phyloP scores from a whole-genome alignment of 2,888 invertebrate genomes.

The Melanargia galathea region DNA sequence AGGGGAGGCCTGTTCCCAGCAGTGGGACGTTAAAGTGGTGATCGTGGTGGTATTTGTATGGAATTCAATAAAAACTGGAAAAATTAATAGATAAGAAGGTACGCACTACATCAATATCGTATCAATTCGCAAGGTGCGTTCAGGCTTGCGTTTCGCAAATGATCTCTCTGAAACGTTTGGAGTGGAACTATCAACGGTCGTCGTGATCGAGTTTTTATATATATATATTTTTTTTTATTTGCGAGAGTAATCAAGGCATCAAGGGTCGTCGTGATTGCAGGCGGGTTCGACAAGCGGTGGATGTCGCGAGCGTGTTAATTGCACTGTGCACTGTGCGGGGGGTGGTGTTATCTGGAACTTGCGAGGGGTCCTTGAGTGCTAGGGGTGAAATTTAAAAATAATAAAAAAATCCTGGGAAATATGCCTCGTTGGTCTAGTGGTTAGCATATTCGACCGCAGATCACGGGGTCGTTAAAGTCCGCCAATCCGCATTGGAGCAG shows the following conservation, averaged over 20 bases:
- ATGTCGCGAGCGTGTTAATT: slow-evolving; percentile 5
- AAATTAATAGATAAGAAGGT: background rate
- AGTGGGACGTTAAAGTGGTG: too few species aligned
- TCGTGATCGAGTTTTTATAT: too few species aligned
- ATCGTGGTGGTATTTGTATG: too few species aligned
- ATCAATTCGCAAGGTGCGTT: too few species aligned
- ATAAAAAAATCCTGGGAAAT: background rate
- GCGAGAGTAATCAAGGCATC: slow-evolving; percentile 3
- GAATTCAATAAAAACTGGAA: too few species aligned
- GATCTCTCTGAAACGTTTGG: background rate
- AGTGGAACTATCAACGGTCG: too few species aligned
- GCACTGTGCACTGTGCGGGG: background rate
- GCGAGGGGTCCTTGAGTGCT: slow-evolving; percentile 1
- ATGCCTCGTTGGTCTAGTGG: too few species aligned
- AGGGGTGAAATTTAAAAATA: slow-evolving; percentile 3
- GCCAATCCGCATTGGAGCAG: too few species aligned
- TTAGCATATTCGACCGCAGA: too few species aligned
- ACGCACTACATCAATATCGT: background rate
- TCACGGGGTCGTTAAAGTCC: too few species aligned
- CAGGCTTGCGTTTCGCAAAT: background rate
- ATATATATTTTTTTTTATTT: too few species aligned
- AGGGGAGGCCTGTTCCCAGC: too few species aligned
- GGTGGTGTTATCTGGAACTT: background rate
- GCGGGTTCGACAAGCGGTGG: background rate
- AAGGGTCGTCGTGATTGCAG: slow-evolving; percentile 6